These are phyloP conservation scores for Rhagonycha fulva DNA, from an alignment of 2,888 invertebrate species.

Conservation along the genomic window DNA sequence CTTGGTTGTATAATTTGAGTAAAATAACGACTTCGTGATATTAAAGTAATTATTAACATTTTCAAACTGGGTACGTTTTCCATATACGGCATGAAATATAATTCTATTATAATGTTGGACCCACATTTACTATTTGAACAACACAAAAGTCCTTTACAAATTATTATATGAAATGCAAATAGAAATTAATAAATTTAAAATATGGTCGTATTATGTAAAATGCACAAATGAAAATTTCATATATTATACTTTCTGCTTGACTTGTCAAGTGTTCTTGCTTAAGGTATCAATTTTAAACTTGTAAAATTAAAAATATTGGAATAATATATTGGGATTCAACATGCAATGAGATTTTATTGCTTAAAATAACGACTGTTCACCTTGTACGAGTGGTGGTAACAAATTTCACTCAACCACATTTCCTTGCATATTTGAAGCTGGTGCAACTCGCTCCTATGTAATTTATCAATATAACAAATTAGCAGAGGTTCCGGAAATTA, in stretches of 20 bases:
- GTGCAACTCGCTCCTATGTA: not conserved
- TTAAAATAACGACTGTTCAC: not conserved
- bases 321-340: not conserved
- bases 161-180: not conserved
- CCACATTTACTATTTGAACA: not conserved
- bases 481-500: not conserved
- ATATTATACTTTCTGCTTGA: not conserved
- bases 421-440: not conserved
- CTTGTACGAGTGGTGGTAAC: not conserved
- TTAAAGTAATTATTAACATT: constrained; percentile 4
- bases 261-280: not conserved
- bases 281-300: not conserved
- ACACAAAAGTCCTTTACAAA: not conserved
- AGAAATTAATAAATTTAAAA: not conserved
- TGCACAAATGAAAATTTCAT: not conserved
- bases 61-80: not conserved
- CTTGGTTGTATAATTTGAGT: not conserved
- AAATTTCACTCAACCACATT: not conserved
- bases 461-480: not conserved
- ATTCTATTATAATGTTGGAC: not conserved
- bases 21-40: constrained; percentile 3
- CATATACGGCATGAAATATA: not conserved
- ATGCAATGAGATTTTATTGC: not conserved
- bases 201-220: not conserved
- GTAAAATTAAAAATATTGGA: not conserved